Evolutionary conservation across 2,888 invertebrate species (phyloP).

Genomic region (Diarsia mendica): DNA sequence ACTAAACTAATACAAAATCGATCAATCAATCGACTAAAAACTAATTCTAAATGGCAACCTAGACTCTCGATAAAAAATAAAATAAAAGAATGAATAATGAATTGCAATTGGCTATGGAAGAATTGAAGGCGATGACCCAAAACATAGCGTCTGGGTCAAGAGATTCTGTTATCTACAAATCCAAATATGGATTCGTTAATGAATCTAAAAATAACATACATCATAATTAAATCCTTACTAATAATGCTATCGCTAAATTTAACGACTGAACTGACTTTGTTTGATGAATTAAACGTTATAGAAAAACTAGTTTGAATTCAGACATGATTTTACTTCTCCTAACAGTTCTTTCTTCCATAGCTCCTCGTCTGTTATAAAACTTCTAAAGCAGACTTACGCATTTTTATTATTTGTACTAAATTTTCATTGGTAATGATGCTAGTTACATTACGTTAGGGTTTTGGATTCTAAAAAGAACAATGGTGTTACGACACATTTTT

Average conservation of each 20-base stretch:
- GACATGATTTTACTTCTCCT: not conserved
- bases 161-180: conserved; percentile 5
- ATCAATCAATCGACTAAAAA: conserved; percentile 44
- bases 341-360: not conserved
- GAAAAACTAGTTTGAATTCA: not conserved
- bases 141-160: conserved; percentile 42
- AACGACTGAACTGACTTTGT: too few relatives aligned
- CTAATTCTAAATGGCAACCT: not conserved
- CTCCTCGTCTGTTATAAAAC: not conserved
- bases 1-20: conserved; percentile 2
- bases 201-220: not conserved
- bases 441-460: conserved; percentile 6
- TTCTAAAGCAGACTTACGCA: not conserved
- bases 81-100: conserved; percentile 24
- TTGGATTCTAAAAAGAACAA: conserved; percentile 36
- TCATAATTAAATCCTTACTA: not conserved
- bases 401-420: not conserved
- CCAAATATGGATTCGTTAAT: conserved; percentile 28
- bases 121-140: conserved; percentile 45
- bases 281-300: too few relatives aligned
- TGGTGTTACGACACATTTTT: conserved; percentile 28
- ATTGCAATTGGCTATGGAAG: conserved; percentile 34
- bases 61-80: conserved; percentile 25
- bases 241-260: conserved; percentile 2
- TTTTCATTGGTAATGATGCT: not conserved